Evolutionary conservation across 2,888 invertebrate genomes (phyloP), one percentile per base, ranked within the genome.

Genomic region (Orthosia gothica): DNA sequence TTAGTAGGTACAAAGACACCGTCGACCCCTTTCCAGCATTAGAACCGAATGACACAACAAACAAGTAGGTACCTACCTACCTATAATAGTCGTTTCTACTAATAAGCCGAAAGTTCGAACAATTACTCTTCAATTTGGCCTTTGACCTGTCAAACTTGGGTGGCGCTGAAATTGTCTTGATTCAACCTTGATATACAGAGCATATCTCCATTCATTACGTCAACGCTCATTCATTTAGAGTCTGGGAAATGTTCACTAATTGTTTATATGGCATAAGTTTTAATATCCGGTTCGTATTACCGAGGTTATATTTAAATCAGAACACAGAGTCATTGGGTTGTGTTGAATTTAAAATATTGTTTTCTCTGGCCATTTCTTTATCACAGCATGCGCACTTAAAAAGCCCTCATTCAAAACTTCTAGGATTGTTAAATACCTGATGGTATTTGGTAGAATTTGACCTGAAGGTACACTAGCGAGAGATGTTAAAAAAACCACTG

Each of bases 141-240:
- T 79, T 74, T 79, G 79, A 68, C 67, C 68, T 63, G 67, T 74
- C 67, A 67, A 78, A 74, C 49, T 79, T 79, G 49, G 74, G 23
- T 66, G 49, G 20, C 52, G 63, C 40, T 67, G 74, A 79, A 79
- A 78, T 78, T 59, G 54, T 79, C 45, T 74, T 54, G 49, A 74
- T 74, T 67, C 40, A 59, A 64, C 45, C 45, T 55, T 50, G 54
- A 59, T 67, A 64, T 55, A 64, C 47, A 61, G 55, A 63, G 67
- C 54, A 49, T 79, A 55, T 61, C 54, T 79, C 32, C 23, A 61
- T 65, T 79, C 55, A 68, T 79, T 79, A 67, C 62, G 49, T 74
- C 78, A 59, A 68, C 59, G 26, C 65, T 57, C 55, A 50, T 45
- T 71, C 74, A 49, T 74, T 49, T 67, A 20, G 26, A 52, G 1